phyloP scores from a whole-genome alignment of 2,888 invertebrate species.

The Drosophila picticornis region DNA sequence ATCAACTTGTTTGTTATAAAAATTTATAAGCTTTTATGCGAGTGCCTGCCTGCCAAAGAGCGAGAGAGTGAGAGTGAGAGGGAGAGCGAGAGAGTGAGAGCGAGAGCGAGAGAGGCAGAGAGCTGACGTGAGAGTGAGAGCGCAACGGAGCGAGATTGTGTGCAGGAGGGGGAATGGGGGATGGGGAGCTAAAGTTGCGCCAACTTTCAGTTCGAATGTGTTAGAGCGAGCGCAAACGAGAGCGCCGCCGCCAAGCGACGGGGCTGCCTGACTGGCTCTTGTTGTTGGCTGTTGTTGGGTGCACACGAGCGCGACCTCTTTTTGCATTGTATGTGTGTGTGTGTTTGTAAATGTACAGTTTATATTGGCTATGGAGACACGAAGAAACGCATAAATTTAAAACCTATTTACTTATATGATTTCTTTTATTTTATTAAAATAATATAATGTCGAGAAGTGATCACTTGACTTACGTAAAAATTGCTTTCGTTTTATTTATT shows the following conservation, averaged over 20 bases:
- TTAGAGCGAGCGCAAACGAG: slow-evolving; percentile 77
- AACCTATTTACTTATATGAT: background rate
- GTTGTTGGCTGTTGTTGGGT: slow-evolving; percentile 68
- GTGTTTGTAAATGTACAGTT: slow-evolving; percentile 65
- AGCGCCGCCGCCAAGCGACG: slow-evolving; percentile 67
- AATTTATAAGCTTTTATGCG: slow-evolving; percentile 51
- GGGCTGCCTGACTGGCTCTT: slow-evolving; percentile 60
- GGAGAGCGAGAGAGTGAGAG: slow-evolving; percentile 55
- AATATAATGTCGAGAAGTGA: background rate
- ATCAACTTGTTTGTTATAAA: slow-evolving; percentile 59
- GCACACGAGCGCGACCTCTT: slow-evolving; percentile 80
- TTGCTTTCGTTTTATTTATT: background rate
- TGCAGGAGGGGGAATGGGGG: background rate
- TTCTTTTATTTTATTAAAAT: background rate
- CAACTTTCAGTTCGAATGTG: slow-evolving; percentile 66
- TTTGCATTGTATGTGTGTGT: slow-evolving; percentile 45
- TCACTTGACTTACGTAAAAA: background rate
- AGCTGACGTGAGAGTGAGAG: slow-evolving; percentile 58
- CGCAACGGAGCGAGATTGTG: slow-evolving; percentile 22
- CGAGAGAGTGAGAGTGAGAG: slow-evolving; percentile 52
- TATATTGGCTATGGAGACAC: slow-evolving; percentile 50
- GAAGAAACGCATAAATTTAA: slow-evolving; percentile 10
- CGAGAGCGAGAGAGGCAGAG: slow-evolving; percentile 44
- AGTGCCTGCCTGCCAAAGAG: slow-evolving; percentile 31
- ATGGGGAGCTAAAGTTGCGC: slow-evolving; percentile 58